A percentile compares a stretch with the other conserved stretches of the same genome.
These are phyloP conservation scores for Ellobium chinense DNA, from an alignment of 2,888 invertebrate genomes.

Conservation along the genomic window DNA sequence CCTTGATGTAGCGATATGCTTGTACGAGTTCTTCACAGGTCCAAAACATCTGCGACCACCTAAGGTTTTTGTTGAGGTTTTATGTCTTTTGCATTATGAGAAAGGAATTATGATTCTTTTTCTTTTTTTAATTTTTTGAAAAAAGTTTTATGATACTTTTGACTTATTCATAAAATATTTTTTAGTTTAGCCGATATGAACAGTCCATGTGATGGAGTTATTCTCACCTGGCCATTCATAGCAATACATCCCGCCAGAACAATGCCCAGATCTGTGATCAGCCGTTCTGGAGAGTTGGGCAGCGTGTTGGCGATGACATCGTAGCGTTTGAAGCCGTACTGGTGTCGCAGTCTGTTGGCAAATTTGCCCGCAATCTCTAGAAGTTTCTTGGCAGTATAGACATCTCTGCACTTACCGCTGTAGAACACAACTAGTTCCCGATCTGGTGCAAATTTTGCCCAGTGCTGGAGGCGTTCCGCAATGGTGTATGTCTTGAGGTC, in stretches of 20 bases:
- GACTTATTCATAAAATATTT: not conserved
- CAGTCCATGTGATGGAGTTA: no score
- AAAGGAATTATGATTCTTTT: no score
- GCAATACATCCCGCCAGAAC: not conserved
- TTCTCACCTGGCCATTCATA: constrained; percentile 1
- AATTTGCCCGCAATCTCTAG: not conserved
- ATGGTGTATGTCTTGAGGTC: no score
- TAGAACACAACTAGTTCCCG: constrained; percentile 19
- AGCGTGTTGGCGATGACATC: constrained; percentile 14
- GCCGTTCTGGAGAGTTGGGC: constrained; percentile 19
- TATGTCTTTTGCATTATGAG: no score
- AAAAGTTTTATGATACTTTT: no score
- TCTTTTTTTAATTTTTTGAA: no score
- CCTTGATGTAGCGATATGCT: no score
- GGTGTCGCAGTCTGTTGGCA: constrained; percentile 1
- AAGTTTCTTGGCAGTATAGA: not conserved
- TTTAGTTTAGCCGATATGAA: no score
- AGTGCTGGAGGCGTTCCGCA: not conserved
- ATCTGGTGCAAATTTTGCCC: not conserved
- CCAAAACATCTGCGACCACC: no score
- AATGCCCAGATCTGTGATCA: constrained; percentile 20
- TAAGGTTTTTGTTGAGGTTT: no score
- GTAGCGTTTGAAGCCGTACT: constrained; percentile 1
- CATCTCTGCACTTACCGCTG: not conserved
- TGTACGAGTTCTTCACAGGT: no score